These are phyloP conservation scores for Halictus rubicundus DNA, from an alignment of 1,140 invertebrate species.

Conservation along the genomic window DNA sequence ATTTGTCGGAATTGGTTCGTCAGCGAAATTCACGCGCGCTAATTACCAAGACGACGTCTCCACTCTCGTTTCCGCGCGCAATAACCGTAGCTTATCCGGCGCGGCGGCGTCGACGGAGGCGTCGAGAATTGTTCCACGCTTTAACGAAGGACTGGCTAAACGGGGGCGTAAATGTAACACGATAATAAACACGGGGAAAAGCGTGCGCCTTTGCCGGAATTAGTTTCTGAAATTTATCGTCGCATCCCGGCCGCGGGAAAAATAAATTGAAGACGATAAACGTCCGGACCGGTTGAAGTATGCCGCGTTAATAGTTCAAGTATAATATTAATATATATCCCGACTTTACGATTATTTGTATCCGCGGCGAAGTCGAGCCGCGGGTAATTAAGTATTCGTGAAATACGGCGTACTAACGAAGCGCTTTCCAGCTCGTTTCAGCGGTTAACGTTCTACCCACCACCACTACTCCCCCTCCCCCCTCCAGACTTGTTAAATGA, in stretches of 20 bases:
- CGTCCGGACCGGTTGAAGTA: conserved; percentile 10
- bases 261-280: conserved; percentile 40
- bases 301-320: conserved; percentile 35
- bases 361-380: conserved; percentile 15
- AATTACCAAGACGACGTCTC: no score
- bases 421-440: conserved; percentile 41
- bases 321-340: conserved; percentile 40
- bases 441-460: conserved; percentile 4
- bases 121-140: neutral
- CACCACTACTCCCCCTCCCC: no score
- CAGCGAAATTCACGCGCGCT: no score
- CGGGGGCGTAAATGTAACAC: neutral
- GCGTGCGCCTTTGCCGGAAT: neutral
- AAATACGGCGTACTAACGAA: conserved; percentile 53
- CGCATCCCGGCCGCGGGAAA: conserved; percentile 7
- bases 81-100: neutral
- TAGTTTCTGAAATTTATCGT: conserved; percentile 38
- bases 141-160: neutral
- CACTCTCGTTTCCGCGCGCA: no score
- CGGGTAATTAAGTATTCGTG: conserved; percentile 48
- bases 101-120: neutral
- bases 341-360: conserved; percentile 43
- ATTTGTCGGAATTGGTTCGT: no score
- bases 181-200: conserved; percentile 15
- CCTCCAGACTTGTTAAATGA: neutral